Conservation (phyloP, 1,140 invertebrate genomes). For the Laupala kohalensis region DNA sequence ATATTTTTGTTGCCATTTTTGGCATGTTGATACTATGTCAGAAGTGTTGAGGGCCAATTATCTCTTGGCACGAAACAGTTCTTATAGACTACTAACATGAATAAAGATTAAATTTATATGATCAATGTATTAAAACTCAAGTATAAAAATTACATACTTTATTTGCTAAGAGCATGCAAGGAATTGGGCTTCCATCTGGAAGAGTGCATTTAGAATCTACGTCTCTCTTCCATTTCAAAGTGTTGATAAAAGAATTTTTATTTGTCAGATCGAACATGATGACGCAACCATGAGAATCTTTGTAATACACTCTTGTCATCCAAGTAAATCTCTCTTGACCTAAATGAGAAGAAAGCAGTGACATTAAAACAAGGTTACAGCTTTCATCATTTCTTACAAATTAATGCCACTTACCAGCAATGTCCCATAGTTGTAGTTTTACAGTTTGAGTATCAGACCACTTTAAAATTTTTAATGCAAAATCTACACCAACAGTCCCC, state of each 20-base stretch:
- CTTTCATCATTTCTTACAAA: not conserved
- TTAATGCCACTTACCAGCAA: constrained; percentile 31
- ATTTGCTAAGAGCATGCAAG: constrained; percentile 43
- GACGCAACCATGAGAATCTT: constrained; percentile 46
- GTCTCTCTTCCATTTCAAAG: constrained; percentile 46
- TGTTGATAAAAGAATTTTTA: constrained; percentile 39
- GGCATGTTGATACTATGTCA: too few species aligned
- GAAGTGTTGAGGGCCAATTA: too few species aligned
- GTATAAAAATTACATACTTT: constrained; percentile 30
- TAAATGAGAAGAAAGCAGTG: constrained; percentile 10
- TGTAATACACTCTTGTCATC: constrained; percentile 49
- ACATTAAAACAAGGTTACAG: not conserved
- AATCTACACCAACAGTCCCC: constrained; percentile 42
- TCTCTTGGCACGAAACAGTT: too few species aligned
- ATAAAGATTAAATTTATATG: not conserved
- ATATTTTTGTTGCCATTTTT: too few species aligned
- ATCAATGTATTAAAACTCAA: not conserved
- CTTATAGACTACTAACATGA: too few species aligned
- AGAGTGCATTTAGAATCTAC: constrained; percentile 42
- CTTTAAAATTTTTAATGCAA: constrained; percentile 44
- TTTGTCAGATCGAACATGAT: constrained; percentile 48
- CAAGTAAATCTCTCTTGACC: constrained; percentile 48
- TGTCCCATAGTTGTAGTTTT: constrained; percentile 47
- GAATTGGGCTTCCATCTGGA: constrained; percentile 37
- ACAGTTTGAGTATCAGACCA: constrained; percentile 39